Percentiles rank a stretch among this genome's conserved stretches.
Evolutionary conservation across 2,797 vertebrate species (phyloP).

Genomic region (Poliocrania exsul): DNA sequence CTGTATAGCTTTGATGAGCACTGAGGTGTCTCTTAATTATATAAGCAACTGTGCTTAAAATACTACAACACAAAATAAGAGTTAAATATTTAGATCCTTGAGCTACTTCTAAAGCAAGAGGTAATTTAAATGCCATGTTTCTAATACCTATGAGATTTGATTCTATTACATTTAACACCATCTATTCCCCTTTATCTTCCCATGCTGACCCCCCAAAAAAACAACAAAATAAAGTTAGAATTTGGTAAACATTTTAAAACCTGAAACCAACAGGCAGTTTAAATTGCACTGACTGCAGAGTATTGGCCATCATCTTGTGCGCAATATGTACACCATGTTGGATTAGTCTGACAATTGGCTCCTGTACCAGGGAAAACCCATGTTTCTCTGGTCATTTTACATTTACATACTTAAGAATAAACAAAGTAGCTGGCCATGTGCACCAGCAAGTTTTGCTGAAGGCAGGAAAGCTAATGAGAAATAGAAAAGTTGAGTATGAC

Average conservation of each 20-base stretch:
- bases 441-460: neutral
- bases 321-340: rapidly evolving
- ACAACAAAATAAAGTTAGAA: neutral
- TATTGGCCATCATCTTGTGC: neutral
- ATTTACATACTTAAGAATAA: neutral
- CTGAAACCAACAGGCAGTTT: neutral
- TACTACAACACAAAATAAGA: neutral
- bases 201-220: rapidly evolving
- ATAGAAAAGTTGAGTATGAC: neutral
- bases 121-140: neutral
- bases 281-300: neutral
- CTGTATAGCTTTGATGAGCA: neutral
- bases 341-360: neutral
- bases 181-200: neutral
- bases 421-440: neutral
- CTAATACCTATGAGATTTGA: neutral
- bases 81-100: neutral
- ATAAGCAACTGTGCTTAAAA: neutral
- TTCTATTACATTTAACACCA: neutral
- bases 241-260: neutral
- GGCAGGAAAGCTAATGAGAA: neutral
- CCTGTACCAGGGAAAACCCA: neutral
- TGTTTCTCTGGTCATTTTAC: neutral
- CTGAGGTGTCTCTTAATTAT: neutral
- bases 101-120: neutral